Percentiles rank a stretch among this genome's conserved stretches.
phyloP scores from a whole-genome alignment of 2,797 vertebrate genomes.

The Erithacus rubecula region DNA sequence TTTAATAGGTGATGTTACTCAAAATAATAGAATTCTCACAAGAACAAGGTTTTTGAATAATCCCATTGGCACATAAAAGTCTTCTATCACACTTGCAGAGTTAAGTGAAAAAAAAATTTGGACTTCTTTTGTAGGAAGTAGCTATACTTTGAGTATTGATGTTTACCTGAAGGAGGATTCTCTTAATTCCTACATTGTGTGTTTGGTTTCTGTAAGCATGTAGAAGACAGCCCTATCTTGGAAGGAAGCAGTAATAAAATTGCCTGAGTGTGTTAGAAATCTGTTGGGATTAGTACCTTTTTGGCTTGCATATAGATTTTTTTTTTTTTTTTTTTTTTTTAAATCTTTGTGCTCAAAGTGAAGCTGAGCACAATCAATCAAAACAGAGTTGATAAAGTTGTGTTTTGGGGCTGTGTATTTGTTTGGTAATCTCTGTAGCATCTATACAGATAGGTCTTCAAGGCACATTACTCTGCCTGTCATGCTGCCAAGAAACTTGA shows the following conservation, averaged over 20 bases:
- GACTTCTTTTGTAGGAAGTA: not conserved
- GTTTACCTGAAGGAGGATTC: not conserved
- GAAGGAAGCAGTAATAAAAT: not conserved
- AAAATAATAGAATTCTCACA: not conserved
- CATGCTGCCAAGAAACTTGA: conserved; percentile 54
- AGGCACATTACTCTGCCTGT: conserved; percentile 42
- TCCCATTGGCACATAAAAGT: not conserved
- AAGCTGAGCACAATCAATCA: not conserved
- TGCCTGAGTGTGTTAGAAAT: not conserved
- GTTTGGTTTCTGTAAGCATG: not conserved
- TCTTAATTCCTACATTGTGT: not conserved
- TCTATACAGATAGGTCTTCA: conserved; percentile 4
- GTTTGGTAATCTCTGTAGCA: not conserved
- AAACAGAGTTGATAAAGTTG: not conserved
- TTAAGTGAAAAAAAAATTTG: not conserved
- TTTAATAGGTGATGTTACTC: not conserved
- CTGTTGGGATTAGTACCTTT: not conserved
- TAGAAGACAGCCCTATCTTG: not conserved
- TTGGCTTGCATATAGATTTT: not conserved
- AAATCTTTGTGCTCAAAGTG: not conserved
- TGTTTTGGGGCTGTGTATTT: not conserved
- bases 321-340: not conserved
- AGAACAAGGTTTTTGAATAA: not conserved
- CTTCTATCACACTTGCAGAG: not conserved
- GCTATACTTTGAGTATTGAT: not conserved